These are phyloP conservation scores for Drosophila paranaensis DNA, from an alignment of 2,888 invertebrate species.

Conservation along the genomic window DNA sequence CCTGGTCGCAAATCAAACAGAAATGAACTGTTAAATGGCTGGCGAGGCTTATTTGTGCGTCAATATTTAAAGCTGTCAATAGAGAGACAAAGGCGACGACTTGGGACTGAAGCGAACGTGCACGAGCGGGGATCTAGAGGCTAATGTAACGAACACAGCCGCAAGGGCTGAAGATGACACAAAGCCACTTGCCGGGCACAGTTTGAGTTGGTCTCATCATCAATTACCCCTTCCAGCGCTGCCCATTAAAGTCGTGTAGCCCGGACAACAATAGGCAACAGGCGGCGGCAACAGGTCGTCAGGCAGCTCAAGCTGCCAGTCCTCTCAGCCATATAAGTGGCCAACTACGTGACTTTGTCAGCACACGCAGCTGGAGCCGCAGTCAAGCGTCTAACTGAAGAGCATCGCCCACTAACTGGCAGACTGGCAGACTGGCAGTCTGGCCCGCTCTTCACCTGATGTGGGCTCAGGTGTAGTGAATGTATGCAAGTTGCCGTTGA, in stretches of 20 bases:
- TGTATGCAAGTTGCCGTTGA: slow-evolving; percentile 42
- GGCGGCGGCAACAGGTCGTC: slow-evolving; percentile 59
- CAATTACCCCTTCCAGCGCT: slow-evolving; percentile 59
- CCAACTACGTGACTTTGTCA: slow-evolving; percentile 72
- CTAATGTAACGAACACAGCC: slow-evolving; percentile 38
- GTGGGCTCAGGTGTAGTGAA: slow-evolving; percentile 36
- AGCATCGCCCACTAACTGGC: slow-evolving; percentile 11
- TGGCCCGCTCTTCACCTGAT: slow-evolving; percentile 13
- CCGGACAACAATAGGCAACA: slow-evolving; percentile 12
- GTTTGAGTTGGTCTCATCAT: slow-evolving; percentile 49
- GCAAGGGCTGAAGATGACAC: slow-evolving; percentile 28
- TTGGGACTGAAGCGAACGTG: slow-evolving; percentile 53
- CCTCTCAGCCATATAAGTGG: slow-evolving; percentile 44
- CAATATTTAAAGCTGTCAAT: slow-evolving; percentile 34
- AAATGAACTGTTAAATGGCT: slow-evolving; percentile 70
- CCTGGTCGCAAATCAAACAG: slow-evolving; percentile 55
- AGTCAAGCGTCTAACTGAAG: slow-evolving; percentile 27
- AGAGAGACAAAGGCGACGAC: background rate
- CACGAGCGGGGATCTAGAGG: slow-evolving; percentile 45
- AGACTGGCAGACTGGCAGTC: slow-evolving; percentile 16
- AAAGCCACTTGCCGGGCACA: slow-evolving; percentile 18
- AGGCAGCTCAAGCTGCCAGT: slow-evolving; percentile 7
- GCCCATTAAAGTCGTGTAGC: slow-evolving; percentile 47
- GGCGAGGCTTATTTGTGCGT: slow-evolving; percentile 50
- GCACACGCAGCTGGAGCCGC: slow-evolving; percentile 40